Base-by-base conservation (phyloP, 23 tunicate species). In the Diplosoma virens region DNA sequence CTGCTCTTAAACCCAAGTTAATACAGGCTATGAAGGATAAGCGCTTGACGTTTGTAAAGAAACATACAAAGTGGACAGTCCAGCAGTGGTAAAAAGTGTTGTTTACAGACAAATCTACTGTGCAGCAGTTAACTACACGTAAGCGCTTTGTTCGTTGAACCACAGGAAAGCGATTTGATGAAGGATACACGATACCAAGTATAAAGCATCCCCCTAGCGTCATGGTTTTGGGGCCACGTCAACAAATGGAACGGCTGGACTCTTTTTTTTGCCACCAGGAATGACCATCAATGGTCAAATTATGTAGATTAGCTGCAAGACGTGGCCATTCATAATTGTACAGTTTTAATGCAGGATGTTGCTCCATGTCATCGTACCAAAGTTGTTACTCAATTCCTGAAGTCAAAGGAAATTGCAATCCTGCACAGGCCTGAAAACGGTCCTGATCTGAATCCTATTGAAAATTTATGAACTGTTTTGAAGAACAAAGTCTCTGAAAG, bases 141-240 rank as follows among this genome's bases (percentile, higher is more conserved):
- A 36, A 68, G 75, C 75, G 54, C 16, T 68, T 34, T 36, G 55
- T 68, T 54, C 55, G 75, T 35, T 17, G 75, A 68, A 23, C 54
- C 54, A 16, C 75, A 3, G 54, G 75, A 68, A 68, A 68, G 25
- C 21, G 75, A 68, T 68, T 68, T 36, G 33, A 36, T 68, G 75
- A 68, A 18, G 16, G 25, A 28, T 68, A 29, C 24, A 63, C 70
- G 54, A 37, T 23, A 6, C 75, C 35, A 36, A 68, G 25, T 3
- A 68, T 68, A 54, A 68, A 68, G 37, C 54, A 68, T 54, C 75
- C 75, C 53, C n/a, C n/a, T n/a, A n/a, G n/a, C n/a, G n/a, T n/a
- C n/a, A n/a, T n/a, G n/a, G n/a, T n/a, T n/a, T n/a, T n/a, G n/a
- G n/a, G 75, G 75, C 25, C 20, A 68, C 37, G 32, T 68, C 75